phyloP scores from a whole-genome alignment of 2,113 vertebrate genomes.

The Danio rerio region GRCz12tu NC_133176.1:50622001-50622500 shows the following conservation, averaged over 20 bases:
- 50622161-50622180: neutral
- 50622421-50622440: too few relatives aligned
- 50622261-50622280: neutral
- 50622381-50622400: too few relatives aligned
- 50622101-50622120: neutral
- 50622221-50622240: neutral
- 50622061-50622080: slow-evolving; percentile 21
- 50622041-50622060: slow-evolving; percentile 37
- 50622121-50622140: neutral
- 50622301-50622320: too few relatives aligned
- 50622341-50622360: too few relatives aligned
- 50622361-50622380: too few relatives aligned
- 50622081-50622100: slow-evolving; percentile 33
- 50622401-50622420: too few relatives aligned
- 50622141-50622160: neutral
- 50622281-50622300: too few relatives aligned
- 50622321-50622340: neutral
- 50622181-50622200: neutral
- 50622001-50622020: slow-evolving; percentile 22
- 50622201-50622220: neutral
- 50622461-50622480: too few relatives aligned
- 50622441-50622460: too few relatives aligned
- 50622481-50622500: too few relatives aligned
- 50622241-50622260: too few relatives aligned
- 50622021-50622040: slow-evolving; percentile 24